A percentile compares a stretch with the other conserved stretches of the same genome.
These are phyloP conservation scores for Drosophila orosa DNA, from an alignment of 1,140 invertebrate species.

Conservation along the genomic window DNA sequence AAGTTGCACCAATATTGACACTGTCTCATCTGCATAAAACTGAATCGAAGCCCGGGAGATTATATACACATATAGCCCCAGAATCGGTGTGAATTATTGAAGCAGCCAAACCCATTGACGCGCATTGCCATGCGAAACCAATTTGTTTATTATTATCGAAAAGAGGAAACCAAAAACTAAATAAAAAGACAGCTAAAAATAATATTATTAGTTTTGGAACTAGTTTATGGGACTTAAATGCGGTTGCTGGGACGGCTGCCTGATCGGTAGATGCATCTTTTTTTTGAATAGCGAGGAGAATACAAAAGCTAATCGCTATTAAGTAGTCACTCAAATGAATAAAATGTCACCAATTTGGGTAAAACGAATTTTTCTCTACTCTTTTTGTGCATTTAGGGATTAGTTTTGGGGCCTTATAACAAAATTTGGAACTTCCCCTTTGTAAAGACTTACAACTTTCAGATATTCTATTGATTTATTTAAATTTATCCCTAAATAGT, in stretches of 20 bases:
- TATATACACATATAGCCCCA: constrained; percentile 27
- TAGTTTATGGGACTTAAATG: constrained; percentile 28
- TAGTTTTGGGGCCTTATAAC: not conserved
- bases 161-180: constrained; percentile 9
- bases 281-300: constrained; percentile 17
- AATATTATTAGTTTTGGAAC: constrained; percentile 30
- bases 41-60: constrained; percentile 34
- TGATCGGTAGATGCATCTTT: constrained; percentile 27
- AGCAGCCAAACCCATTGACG: constrained; percentile 23
- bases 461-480: constrained; percentile 18
- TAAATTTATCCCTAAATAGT: not conserved
- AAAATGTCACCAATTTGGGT: constrained; percentile 17
- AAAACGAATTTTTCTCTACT: constrained; percentile 13
- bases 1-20: constrained; percentile 40
- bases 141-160: constrained; percentile 39
- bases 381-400: not conserved
- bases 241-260: constrained; percentile 18
- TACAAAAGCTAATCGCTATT: constrained; percentile 38
- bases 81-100: constrained; percentile 50
- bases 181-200: constrained; percentile 13
- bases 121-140: constrained; percentile 14
- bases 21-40: constrained; percentile 44
- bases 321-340: constrained; percentile 38
- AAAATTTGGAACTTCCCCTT: not conserved
- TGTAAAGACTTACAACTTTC: not conserved